Evolutionary conservation across 2,113 vertebrate species (phyloP), one percentile per base, ranked within the genome.

Genomic region (Oophaga pumilio): DNA sequence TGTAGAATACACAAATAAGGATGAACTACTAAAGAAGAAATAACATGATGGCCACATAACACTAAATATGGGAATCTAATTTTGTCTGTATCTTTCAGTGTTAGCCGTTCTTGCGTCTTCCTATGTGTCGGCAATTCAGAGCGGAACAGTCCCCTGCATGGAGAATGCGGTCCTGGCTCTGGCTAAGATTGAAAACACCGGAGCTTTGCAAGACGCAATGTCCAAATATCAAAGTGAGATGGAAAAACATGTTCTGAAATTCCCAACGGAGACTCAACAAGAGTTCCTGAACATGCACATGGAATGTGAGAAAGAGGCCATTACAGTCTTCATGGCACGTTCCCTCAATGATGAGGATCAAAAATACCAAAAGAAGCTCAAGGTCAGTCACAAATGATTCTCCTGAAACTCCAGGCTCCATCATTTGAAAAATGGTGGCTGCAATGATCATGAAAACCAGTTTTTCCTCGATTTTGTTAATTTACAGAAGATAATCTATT

Each of bases 61-160:
- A 8, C 20, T 14, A n/a, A n/a, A 77, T 53, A 12, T 22, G 24
- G 49, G 18, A 71, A 20, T 20, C 33, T 43, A 43, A 43, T 53
- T 1, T 77, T 8, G 2, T 33, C 33, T 81, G 8, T 60, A 33
- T 43, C 24, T 59, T 7, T 43, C 20, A 84, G 82, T 84, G 82
- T 56, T 84, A 17, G 64, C 12, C 8, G 15, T 73, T 56, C 82
- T 84, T 15, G 4, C 68, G 12, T 14, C 6, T 52, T 50, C 77
- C 12, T 93, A 93, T 1, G 87, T 93, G 77, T 84, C 87, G 18
- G 87, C 90, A 0, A 92, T 93, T 85, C 73, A 88, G 49, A 93
- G 90, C 1, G 91, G 92, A 8, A 13, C 69, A 0, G 56, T 92
- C 49, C 91, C 91, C 0, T 93, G 93, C 87, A 81, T 93, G 87